These are phyloP conservation scores for Ceratosolen solmsi DNA, from an alignment of 1,140 invertebrate genomes.

Conservation along the genomic window DNA sequence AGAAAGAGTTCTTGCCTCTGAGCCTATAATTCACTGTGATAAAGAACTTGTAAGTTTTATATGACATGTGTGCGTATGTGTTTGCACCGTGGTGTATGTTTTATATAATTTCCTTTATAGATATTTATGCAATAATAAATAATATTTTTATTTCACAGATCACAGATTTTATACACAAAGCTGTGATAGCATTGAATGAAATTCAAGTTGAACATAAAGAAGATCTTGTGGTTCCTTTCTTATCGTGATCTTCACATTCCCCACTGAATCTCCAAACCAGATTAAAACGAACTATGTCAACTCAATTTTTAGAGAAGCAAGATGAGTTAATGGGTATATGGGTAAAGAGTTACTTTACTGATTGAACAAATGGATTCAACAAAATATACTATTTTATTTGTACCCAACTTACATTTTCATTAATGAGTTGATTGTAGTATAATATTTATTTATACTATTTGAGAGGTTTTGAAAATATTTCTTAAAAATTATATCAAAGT, in stretches of 20 bases:
- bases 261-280: slow-evolving; percentile 19
- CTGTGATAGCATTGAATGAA: slow-evolving; percentile 79
- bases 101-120: no score
- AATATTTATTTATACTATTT: slow-evolving; percentile 32
- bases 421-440: background rate
- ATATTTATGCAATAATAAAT: no score
- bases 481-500: background rate
- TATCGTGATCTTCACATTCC: slow-evolving; percentile 64
- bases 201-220: slow-evolving; percentile 87
- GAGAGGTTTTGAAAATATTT: background rate
- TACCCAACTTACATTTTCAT: background rate
- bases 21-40: slow-evolving; percentile 74
- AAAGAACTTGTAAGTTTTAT: slow-evolving; percentile 75
- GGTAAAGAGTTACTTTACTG: slow-evolving; percentile 50
- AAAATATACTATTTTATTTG: background rate
- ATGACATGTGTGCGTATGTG: no score
- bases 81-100: no score
- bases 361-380: slow-evolving; percentile 22
- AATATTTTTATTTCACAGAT: slow-evolving; percentile 78
- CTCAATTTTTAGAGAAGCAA: slow-evolving; percentile 38
- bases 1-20: slow-evolving; percentile 75
- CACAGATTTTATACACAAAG: slow-evolving; percentile 77
- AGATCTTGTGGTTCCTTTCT: slow-evolving; percentile 86
- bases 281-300: slow-evolving; percentile 45
- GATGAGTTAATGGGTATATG: slow-evolving; percentile 51